Conservation (phyloP, 1,140 invertebrate genomes). For the Cydia pomonella region DNA sequence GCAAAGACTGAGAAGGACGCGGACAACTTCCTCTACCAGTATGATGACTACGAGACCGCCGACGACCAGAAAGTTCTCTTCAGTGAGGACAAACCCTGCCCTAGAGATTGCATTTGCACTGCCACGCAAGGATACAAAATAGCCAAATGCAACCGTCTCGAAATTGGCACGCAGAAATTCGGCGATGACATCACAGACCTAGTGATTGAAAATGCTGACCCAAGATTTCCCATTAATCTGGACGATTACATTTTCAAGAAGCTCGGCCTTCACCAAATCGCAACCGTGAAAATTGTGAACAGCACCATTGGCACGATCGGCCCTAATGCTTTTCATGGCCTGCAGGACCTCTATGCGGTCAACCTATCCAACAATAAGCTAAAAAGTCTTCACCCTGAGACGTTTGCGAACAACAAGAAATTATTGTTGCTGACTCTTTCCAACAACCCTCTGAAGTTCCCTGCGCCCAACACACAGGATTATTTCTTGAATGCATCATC, state of each 20-base stretch:
- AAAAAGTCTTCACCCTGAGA: slow-evolving; percentile 83
- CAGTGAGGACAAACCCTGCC: slow-evolving; percentile 76
- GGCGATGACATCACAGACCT: slow-evolving; percentile 82
- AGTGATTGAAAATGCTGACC: slow-evolving; percentile 81
- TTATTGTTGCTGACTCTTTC: slow-evolving; percentile 84
- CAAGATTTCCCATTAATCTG: slow-evolving; percentile 78
- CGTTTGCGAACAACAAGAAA: slow-evolving; percentile 84
- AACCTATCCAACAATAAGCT: slow-evolving; percentile 85
- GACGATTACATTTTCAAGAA: slow-evolving; percentile 81
- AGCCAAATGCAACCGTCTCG: slow-evolving; percentile 79
- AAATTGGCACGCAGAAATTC: slow-evolving; percentile 82
- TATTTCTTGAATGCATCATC: slow-evolving; percentile 83
- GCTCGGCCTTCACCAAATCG: slow-evolving; percentile 81
- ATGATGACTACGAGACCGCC: slow-evolving; percentile 68
- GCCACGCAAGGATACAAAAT: slow-evolving; percentile 72
- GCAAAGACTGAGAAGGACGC: slow-evolving; percentile 47
- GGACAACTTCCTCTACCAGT: slow-evolving; percentile 63
- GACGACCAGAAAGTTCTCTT: slow-evolving; percentile 74
- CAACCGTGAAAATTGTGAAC: slow-evolving; percentile 82
- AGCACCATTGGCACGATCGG: slow-evolving; percentile 80
- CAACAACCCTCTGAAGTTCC: slow-evolving; percentile 83
- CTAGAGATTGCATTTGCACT: slow-evolving; percentile 78
- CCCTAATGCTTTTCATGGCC: slow-evolving; percentile 83
- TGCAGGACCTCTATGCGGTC: slow-evolving; percentile 83
- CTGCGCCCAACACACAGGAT: slow-evolving; percentile 69